phyloP scores from a whole-genome alignment of 2,888 invertebrate genomes.

The Zeuzera pyrina region DNA sequence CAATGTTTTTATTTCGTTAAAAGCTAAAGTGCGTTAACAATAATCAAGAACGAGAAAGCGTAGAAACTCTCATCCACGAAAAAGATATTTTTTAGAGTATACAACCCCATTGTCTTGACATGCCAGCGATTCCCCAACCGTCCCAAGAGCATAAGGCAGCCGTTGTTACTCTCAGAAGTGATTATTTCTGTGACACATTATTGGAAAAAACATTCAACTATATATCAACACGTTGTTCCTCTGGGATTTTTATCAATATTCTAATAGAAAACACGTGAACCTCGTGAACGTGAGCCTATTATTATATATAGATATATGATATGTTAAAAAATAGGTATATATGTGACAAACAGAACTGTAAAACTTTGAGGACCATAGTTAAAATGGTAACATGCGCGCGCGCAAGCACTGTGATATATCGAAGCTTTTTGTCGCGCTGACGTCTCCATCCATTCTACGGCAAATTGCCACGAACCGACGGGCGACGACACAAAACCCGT shows the following conservation, averaged over 20 bases:
- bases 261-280: no score
- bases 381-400: constrained; percentile 33
- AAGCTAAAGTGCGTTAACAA: constrained; percentile 18
- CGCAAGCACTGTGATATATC: constrained; percentile 61
- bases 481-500: constrained; percentile 35
- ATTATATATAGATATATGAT: no score
- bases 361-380: no score
- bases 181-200: constrained; percentile 35
- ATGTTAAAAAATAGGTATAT: no score
- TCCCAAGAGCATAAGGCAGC: constrained; percentile 22
- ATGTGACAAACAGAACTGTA: no score
- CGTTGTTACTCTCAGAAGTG: constrained; percentile 29
- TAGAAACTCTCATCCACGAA: constrained; percentile 22
- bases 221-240: no score
- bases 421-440: constrained; percentile 66
- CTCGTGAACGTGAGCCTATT: no score
- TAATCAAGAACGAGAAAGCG: constrained; percentile 18
- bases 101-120: constrained; percentile 28
- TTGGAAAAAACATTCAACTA: constrained; percentile 27
- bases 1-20: constrained; percentile 15
- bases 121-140: constrained; percentile 20
- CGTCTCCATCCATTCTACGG: constrained; percentile 63
- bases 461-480: constrained; percentile 53
- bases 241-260: no score
- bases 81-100: constrained; percentile 25